Evolutionary conservation across 2,888 invertebrate genomes (phyloP), one percentile per base, ranked within the genome.

Genomic region (Deilephila elpenor): DNA sequence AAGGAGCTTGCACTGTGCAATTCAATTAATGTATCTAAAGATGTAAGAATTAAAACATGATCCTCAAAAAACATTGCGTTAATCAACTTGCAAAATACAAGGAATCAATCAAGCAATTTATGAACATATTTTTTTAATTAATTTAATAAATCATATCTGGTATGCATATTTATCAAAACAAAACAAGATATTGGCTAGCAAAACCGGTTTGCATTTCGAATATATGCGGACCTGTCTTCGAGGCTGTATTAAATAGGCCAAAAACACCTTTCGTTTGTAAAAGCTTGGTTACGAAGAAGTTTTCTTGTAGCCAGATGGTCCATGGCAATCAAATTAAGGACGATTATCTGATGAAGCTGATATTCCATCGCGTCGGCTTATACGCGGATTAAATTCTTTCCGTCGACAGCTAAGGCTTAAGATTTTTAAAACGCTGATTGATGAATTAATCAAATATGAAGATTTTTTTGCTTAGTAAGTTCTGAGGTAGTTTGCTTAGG

Each of bases 261-360:
- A 88, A 87, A 87, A 85, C 78, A 86, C 83, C 83, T 84, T 87
- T 83, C 80, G 86, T 78, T 82, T 80, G 84, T 87, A 87, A 89
- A 90, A 86, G 85, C 84, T 82, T 84, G 89, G 85, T 88, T 85
- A 83, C 84, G 79, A 84, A 85, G 86, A 88, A 88, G 89, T 91
- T 90, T 91, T 88, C 90, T 91, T 89, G 88, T 85, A 83, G 85
- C 83, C 93, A 93, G 91, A 89, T 93, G 93, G 84, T 85, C 84
- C 82, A 83, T 89, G 89, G 89, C 93, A 90, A 93, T 93, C 93
- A 93, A 93, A 93, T 93, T 93, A 93, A 88, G 86, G 82, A 78
- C 88, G 89, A 91, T 93, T 91, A 91, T 89, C 86, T 86, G 85
- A 75, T 83, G 82, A 79, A 77, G 82, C 82, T 84, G 85, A 86